These are phyloP conservation scores for Eupithecia pulchellata DNA, from an alignment of 2,888 invertebrate genomes.

Conservation along the genomic window DNA sequence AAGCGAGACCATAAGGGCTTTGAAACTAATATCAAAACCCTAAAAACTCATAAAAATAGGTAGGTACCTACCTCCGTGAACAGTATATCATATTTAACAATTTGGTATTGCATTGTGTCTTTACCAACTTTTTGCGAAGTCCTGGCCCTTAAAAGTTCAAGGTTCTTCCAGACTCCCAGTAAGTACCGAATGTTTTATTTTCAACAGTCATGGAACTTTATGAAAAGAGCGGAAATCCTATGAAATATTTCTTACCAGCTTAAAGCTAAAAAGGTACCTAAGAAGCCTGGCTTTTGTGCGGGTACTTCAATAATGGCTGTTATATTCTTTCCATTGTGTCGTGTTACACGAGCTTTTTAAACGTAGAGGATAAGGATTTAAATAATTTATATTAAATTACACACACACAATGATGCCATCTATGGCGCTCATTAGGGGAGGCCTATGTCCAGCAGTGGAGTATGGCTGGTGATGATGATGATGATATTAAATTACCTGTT, in stretches of 20 bases:
- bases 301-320: conserved; percentile 16
- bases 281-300: conserved; percentile 16
- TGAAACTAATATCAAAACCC: too few relatives aligned
- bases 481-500: too few relatives aligned
- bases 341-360: conserved; percentile 1
- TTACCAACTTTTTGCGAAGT: neutral
- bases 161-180: neutral
- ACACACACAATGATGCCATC: too few relatives aligned
- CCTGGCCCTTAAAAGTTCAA: neutral
- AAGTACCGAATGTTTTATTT: conserved; percentile 11
- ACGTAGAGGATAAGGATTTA: too few relatives aligned
- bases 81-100: neutral
- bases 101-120: neutral
- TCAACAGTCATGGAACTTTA: conserved; percentile 6
- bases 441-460: too few relatives aligned
- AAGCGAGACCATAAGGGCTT: too few relatives aligned
- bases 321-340: conserved; percentile 5
- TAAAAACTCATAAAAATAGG: neutral
- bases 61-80: neutral
- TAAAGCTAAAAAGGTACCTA: conserved; percentile 10
- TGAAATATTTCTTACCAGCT: conserved; percentile 18
- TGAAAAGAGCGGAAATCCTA: conserved; percentile 26
- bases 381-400: too few relatives aligned
- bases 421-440: too few relatives aligned
- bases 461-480: too few relatives aligned